phyloP scores from a whole-genome alignment of 2,888 invertebrate species.

The Acronicta alni region DNA sequence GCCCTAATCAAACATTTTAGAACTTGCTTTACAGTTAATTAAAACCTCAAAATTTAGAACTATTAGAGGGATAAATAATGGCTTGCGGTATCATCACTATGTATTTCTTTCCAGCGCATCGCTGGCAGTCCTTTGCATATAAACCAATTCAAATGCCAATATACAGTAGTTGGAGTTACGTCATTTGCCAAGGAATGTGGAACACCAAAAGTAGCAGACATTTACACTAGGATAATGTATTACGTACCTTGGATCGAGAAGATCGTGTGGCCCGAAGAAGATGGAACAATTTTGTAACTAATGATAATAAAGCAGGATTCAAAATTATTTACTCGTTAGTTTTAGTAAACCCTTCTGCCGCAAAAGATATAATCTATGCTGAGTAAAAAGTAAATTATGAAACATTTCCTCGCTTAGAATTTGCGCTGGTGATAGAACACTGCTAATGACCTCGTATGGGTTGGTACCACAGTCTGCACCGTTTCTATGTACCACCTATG shows the following conservation, averaged over 20 bases:
- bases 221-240: constrained; percentile 88
- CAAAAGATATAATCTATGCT: too few relatives aligned
- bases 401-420: too few relatives aligned
- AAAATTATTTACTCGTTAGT: neutral
- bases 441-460: too few relatives aligned
- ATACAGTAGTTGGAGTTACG: constrained; percentile 84
- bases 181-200: constrained; percentile 81
- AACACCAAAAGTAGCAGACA: constrained; percentile 74
- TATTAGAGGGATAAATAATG: too few relatives aligned
- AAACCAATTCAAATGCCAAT: constrained; percentile 76
- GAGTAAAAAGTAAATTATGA: too few relatives aligned
- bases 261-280: constrained; percentile 85
- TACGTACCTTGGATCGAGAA: constrained; percentile 90
- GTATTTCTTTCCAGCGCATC: constrained; percentile 14
- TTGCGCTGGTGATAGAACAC: too few relatives aligned
- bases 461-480: too few relatives aligned
- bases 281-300: constrained; percentile 23
- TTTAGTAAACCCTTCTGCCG: neutral
- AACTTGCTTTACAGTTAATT: too few relatives aligned
- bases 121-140: constrained; percentile 55
- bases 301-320: constrained; percentile 4
- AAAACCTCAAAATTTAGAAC: too few relatives aligned
- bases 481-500: too few relatives aligned
- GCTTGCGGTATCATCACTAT: too few relatives aligned
- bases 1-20: too few relatives aligned